Conservation (phyloP, 2,797 vertebrate species). For the Nyctibius grandis region DNA sequence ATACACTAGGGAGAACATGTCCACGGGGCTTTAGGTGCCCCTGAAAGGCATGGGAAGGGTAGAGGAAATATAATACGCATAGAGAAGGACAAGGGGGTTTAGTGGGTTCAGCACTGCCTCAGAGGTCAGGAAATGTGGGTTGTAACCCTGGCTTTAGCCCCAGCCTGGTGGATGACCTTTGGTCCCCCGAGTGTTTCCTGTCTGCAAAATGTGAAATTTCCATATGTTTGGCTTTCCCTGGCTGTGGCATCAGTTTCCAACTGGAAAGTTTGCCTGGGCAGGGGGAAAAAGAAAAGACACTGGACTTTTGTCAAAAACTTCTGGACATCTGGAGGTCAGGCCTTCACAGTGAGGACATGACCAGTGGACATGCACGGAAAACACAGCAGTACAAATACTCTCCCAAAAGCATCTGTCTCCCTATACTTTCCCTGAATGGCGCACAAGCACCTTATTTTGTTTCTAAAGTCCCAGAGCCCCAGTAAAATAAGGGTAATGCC, state of each 20-base stretch:
- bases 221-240: slow-evolving; percentile 56
- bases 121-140: slow-evolving; percentile 55
- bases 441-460: background rate
- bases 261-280: slow-evolving; percentile 47
- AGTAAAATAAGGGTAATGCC: background rate
- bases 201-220: slow-evolving; percentile 55
- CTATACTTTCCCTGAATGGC: background rate
- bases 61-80: background rate
- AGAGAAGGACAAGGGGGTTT: background rate
- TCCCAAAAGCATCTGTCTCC: background rate
- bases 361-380: background rate
- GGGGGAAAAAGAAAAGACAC: background rate
- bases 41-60: background rate
- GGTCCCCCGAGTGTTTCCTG: slow-evolving; percentile 42
- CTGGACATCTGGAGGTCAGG: slow-evolving; percentile 40
- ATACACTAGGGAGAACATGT: background rate
- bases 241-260: slow-evolving; percentile 57
- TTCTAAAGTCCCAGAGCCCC: background rate
- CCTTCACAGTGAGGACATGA: background rate
- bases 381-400: background rate
- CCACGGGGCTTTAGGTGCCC: slow-evolving; percentile 14
- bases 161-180: slow-evolving; percentile 57
- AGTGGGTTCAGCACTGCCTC: background rate
- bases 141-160: slow-evolving; percentile 39
- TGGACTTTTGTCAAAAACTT: slow-evolving; percentile 39